Evolutionary conservation across 2,888 invertebrate species (phyloP), one percentile per base, ranked within the genome.

Genomic region (Xestia sexstrigata): DNA sequence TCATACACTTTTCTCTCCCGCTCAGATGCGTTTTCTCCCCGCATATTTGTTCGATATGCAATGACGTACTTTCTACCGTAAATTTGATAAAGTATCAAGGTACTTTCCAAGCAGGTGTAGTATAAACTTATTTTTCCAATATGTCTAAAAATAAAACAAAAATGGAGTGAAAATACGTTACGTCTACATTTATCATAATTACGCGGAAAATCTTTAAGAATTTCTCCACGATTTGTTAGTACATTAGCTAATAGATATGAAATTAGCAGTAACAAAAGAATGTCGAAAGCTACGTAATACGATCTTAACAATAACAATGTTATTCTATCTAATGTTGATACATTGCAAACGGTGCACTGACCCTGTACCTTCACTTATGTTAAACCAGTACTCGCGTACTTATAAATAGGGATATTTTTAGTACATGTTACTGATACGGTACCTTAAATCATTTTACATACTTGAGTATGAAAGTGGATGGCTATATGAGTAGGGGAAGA

Each of bases 251-350:
- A 49, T 26, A 49, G 55, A 66, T 52, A 39, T 35, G 5, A 63
- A 74, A 75, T 65, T 62, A 69, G 66, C 42, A 62, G 60, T 60
- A 66, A 42, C 52, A 47, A 69, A 66, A 66, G 67, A 82, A 87
- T 86, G 78, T 78, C 39, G 35, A 72, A 78, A 76, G 74, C 49
- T 70, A 52, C 72, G 86, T 85, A 85, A 86, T 77, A 69, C 39
- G 86, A 86, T 76, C 74, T 73, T 82, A n/a, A 71, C 74, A 74
- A 87, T 87, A 87, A 86, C 79, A 86, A 71, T 35, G 47, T 60
- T 55, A 45, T 26, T 66, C 45, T 68, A 65, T 52, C n/a, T 74
- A 66, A 49, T 65, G 39, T 39, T 67, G 68, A 68, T 74, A 39
- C 60, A 65, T 63, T 52, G 65, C 70, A 13, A 60, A 4, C 39